Base-by-base conservation (phyloP, 2,888 invertebrate species). In the Galeopsomyia nigrocyanea region DNA sequence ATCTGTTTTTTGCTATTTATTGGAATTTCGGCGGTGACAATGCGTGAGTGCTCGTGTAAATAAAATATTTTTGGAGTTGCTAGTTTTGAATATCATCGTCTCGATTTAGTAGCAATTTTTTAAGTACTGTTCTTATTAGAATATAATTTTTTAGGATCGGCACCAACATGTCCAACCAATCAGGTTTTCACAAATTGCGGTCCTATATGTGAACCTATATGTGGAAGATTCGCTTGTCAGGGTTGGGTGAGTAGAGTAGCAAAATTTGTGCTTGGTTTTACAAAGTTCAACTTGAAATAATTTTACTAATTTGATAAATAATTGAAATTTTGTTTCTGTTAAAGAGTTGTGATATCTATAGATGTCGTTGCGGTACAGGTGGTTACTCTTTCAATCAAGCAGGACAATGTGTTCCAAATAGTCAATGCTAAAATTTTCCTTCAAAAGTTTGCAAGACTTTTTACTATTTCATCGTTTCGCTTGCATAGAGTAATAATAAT, bases 281-380 rank as follows among this genome's bases (percentile, higher is more conserved):
- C n/a, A n/a, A n/a, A n/a, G n/a, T n/a, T n/a, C n/a, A n/a, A n/a
- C n/a, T n/a, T n/a, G n/a, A n/a, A 39, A 39, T 39, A 39, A 67
- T 21, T n/a, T n/a, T n/a, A 31, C 14, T 7, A n/a, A 0, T 50
- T 6, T 6, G 14, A 49, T 16, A 9, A 16, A n/a, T 50, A 21
- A 46, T 61, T 61, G 14, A 14, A 3, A 7, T 10, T 61, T 21
- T 49, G 9, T 49, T 61, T 55, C 17, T 39, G 10, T 51, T 55
- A 0, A 21, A 69, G 68, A 39, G 19, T 21, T 68, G 68, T 6
- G 31, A 55, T 3, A 39, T 0, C 14, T 47, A 47, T 0, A 62
- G 49, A 16, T 68, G 62, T n/a, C 62, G 62, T 17, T 62, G 68
- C 17, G 61, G 68, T 16, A 46, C 60, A 22, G 51, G 55, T 3